Percentiles rank a stretch among this genome's conserved stretches.
Evolutionary conservation across 2,888 invertebrate genomes (phyloP).

Genomic region (Blastobasis adustella): DNA sequence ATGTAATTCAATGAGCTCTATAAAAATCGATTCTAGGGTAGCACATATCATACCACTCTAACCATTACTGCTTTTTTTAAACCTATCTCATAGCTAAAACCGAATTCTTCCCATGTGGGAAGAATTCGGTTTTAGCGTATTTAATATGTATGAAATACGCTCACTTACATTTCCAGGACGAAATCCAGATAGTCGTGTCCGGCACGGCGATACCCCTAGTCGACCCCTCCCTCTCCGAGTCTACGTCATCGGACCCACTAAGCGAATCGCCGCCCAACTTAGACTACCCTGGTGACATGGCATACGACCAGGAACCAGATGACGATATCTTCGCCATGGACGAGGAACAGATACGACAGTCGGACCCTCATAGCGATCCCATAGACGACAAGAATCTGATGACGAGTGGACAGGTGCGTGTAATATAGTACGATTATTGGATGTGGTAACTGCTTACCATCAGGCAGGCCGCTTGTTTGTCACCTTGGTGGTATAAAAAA

Average conservation of each 20-base stretch:
- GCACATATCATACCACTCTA: no score
- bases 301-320: slow-evolving; percentile 56
- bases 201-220: slow-evolving; percentile 84
- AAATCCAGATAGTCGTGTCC: slow-evolving; percentile 79
- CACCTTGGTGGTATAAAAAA: no score
- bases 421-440: background rate
- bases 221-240: slow-evolving; percentile 36
- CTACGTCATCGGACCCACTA: background rate
- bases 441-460: background rate
- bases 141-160: background rate
- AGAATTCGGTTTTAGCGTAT: no score
- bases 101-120: no score
- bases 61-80: no score
- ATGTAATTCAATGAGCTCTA: no score
- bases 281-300: background rate
- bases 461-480: no score
- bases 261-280: no score
- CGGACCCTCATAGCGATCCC: slow-evolving; percentile 23
- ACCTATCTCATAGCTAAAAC: no score
- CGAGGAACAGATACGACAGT: slow-evolving; percentile 75
- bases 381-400: slow-evolving; percentile 34
- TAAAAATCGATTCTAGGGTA: no score
- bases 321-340: slow-evolving; percentile 91
- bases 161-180: slow-evolving; percentile 58
- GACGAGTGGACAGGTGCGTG: slow-evolving; percentile 31